These are phyloP conservation scores for Lamellibrachia columna DNA, from an alignment of 2,888 invertebrate species.

Conservation along the genomic window DNA sequence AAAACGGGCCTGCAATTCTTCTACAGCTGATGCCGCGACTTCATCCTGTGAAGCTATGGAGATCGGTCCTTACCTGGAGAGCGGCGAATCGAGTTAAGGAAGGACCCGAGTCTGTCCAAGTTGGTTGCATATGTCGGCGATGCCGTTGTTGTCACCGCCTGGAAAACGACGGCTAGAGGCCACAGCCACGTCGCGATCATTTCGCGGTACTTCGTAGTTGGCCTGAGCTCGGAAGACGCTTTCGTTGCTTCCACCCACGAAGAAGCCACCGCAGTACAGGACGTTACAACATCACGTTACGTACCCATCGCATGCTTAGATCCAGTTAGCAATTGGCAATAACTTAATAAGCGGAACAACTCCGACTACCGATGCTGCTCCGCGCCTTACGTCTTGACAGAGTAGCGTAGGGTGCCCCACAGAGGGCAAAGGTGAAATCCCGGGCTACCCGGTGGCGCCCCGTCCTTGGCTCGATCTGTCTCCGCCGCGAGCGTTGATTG, in stretches of 20 bases:
- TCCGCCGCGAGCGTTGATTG: neutral
- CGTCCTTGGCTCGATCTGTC: neutral
- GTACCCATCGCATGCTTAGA: neutral
- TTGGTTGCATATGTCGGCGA: neutral
- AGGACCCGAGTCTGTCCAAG: no score
- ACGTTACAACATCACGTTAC: neutral
- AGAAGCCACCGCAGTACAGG: neutral
- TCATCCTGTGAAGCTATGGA: neutral
- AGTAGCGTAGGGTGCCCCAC: neutral
- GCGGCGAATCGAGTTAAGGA: no score
- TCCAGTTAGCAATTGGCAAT: neutral
- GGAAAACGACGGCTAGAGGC: neutral
- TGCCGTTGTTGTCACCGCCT: neutral
- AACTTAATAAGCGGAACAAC: neutral
- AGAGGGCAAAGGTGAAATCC: neutral
- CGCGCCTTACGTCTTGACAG: neutral
- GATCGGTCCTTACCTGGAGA: neutral
- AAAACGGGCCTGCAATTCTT: no score
- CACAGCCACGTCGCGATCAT: neutral
- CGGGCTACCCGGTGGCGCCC: neutral
- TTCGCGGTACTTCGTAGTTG: neutral
- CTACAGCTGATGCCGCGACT: no score
- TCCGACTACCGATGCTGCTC: neutral
- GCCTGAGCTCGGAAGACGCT: neutral
- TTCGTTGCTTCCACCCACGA: neutral